Evolutionary conservation across 2,888 invertebrate species (phyloP), one percentile per base, ranked within the genome.

Genomic region (Plemyria rubiginata): DNA sequence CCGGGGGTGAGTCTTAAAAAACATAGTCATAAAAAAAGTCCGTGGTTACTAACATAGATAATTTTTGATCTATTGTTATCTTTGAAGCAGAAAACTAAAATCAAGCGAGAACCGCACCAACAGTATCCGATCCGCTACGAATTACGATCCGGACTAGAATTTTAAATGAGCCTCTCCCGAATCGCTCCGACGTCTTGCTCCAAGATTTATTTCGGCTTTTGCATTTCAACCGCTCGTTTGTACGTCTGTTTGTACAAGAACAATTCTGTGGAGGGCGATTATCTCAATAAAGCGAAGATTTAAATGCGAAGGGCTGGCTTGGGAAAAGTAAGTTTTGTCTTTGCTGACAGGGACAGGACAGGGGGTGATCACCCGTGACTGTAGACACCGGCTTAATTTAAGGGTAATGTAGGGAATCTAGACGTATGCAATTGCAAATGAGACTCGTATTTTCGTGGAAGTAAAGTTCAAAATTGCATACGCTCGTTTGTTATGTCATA

Each of bases 141-240:
- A 79, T 79, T 78, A 84, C 80, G 73, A 61, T 63, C 66, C 68
- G 73, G 73, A 75, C 81, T 78, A 75, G 85, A 86, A 89, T 87
- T 87, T 85, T 79, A 86, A 90, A 85, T 84, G 81, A 82, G 79
- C 74, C 73, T 68, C 66, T 70, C 73, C 73, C 70, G 74, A 79
- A 79, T 81, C 79, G 73, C 74, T 75, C 67, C n/a, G 74, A 63
- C 80, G 76, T 84, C 84, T 86, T 84, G 79, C 77, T 78, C 69
- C 66, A 73, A 82, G 86, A 89, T 89, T 88, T 88, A 88, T 89
- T 84, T 85, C 80, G 79, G 82, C 81, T 86, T 89, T 87, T 85
- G 86, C 84, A 85, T 88, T 80, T 76, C 75, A 70, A 74, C 77
- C 63, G 65, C 68, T 65, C 72, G 69, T 74, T 77, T 78, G 76